phyloP scores from a whole-genome alignment of 2,797 vertebrate species.

The Tadarida brasiliensis region DNA sequence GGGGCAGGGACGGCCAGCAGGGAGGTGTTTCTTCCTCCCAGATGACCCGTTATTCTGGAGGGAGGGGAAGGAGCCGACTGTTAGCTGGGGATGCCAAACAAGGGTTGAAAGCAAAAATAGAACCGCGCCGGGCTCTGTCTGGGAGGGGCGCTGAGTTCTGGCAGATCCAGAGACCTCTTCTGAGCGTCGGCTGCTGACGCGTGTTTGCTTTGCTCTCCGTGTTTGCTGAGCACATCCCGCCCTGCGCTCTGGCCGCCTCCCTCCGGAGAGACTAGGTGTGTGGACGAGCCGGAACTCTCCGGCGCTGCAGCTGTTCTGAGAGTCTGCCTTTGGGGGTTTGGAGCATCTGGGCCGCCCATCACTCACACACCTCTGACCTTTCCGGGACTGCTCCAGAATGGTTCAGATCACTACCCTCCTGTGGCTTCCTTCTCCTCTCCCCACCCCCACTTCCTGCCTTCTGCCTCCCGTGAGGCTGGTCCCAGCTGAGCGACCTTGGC shows the following conservation, averaged over 20 bases:
- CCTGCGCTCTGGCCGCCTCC: conserved; percentile 41
- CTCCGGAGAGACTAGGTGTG: conserved; percentile 50
- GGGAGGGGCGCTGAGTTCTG: conserved; percentile 73
- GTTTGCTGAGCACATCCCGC: conserved; percentile 68
- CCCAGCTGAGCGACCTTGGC: conserved; percentile 63
- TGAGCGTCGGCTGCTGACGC: conserved; percentile 62
- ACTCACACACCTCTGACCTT: not conserved
- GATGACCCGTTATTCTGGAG: conserved; percentile 59
- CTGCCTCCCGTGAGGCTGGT: not conserved
- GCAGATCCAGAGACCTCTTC: conserved; percentile 69
- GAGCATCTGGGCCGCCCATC: rapidly evolving
- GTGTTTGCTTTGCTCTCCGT: conserved; percentile 71
- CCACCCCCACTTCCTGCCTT: not conserved
- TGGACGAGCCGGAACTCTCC: not conserved
- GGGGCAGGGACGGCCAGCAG: not conserved
- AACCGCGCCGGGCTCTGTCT: conserved; percentile 56
- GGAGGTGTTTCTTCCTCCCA: conserved; percentile 42
- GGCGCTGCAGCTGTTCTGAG: not conserved
- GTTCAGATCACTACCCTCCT: not conserved
- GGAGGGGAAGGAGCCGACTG: conserved; percentile 63
- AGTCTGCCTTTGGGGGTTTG: not conserved
- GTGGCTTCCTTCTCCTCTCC: not conserved
- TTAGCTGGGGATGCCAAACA: conserved; percentile 75
- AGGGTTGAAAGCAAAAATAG: conserved; percentile 82
- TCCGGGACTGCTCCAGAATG: not conserved